Evolutionary conservation across 2,113 vertebrate genomes (phyloP), one percentile per base, ranked within the genome.

Genomic region (Picathartes gymnocephalus): DNA sequence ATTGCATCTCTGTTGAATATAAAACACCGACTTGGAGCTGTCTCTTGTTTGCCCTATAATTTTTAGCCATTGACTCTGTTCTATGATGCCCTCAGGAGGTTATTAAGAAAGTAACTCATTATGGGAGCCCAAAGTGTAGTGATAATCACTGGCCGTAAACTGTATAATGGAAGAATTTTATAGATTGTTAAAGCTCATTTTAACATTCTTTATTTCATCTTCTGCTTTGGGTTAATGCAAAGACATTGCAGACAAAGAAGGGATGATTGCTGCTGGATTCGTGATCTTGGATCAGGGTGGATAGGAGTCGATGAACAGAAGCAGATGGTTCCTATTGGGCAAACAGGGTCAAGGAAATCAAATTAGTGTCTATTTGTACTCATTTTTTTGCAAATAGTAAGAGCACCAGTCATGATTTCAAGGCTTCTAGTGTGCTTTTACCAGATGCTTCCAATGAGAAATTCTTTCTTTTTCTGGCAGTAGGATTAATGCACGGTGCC

Each of bases 71-170:
- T 93, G 88, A 76, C 66, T 84, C 44, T 23, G 10, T 82, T 96
- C 94, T 92, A 33, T n/a, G 90, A 57, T 95, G 77, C 72, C 74
- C 92, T 89, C 83, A 86, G 94, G 93, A 96, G 31, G 65, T 71
- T 95, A 47, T 74, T 88, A 60, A 66, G 66, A 37, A 88, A 92
- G 62, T 70, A 90, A 85, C 83, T 92, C 68, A 54, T 87, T 78
- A 81, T 54, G 50, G 80, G 74, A 88, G 88, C 90, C 66, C 68
- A 70, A 86, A 93, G 64, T 57, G 50, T 79, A 42, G n/a, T 27
- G 76, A 72, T 85, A 88, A 86, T 95, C 91, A 68, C 78, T 78
- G 31, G 51, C 86, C 76, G 73, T 94, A 92, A 94, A 92, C 62
- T 42, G 68, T 7, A 2, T 76, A 88, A 85, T 88, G 78, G 70